Conservation (phyloP, 2,797 vertebrate species). For the Esox lucius region DNA sequence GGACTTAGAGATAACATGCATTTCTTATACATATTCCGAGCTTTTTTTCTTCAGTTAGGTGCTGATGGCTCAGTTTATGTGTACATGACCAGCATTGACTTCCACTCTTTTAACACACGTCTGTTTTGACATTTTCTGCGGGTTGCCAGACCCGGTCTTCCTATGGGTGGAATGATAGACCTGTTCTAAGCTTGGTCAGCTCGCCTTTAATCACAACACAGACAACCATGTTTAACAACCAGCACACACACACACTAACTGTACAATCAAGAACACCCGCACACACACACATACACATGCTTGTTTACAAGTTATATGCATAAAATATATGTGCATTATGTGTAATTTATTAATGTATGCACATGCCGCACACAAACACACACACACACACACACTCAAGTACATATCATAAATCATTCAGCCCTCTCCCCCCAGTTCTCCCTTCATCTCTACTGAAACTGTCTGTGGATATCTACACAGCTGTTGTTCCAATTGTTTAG, state of each 20-base stretch:
- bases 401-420: not conserved
- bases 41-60: too few relatives aligned
- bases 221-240: not conserved
- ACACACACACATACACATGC: too few relatives aligned
- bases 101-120: not conserved
- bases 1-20: too few relatives aligned
- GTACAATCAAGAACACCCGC: not conserved
- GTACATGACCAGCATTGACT: too few relatives aligned
- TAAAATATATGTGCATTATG: too few relatives aligned
- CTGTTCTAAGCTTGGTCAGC: not conserved
- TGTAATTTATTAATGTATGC: too few relatives aligned
- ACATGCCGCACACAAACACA: too few relatives aligned
- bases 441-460: conserved; percentile 14
- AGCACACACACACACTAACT: not conserved
- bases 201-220: not conserved
- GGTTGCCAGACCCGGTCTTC: not conserved
- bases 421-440: conserved; percentile 4
- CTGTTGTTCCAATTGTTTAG: conserved; percentile 8
- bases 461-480: not conserved
- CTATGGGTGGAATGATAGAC: not conserved
- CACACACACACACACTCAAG: not conserved
- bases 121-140: not conserved
- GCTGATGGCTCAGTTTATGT: too few relatives aligned
- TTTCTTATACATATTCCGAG: too few relatives aligned
- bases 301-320: not conserved